These are phyloP conservation scores for Aspidiotus destructor DNA, from an alignment of 2,888 invertebrate species.

Conservation along the genomic window DNA sequence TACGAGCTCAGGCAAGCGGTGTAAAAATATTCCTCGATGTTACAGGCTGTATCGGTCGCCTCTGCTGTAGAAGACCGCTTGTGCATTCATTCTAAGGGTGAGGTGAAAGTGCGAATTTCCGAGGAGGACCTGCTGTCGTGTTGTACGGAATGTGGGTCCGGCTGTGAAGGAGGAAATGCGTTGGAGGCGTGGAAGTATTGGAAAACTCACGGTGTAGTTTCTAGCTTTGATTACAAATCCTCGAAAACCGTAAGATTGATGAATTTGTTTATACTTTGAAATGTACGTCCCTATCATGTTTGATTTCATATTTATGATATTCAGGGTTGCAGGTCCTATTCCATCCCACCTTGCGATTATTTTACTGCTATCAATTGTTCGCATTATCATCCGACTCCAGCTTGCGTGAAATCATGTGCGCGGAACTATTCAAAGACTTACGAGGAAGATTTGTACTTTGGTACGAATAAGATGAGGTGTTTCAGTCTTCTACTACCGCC, in stretches of 20 bases:
- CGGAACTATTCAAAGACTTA: background rate
- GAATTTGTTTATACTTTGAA: no score
- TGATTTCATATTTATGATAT: background rate
- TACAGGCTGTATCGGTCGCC: conserved; percentile 40
- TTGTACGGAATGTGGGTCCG: conserved; percentile 18
- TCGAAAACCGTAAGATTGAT: background rate
- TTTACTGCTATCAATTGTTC: background rate
- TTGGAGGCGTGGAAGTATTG: conserved; percentile 15
- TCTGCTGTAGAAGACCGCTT: conserved; percentile 20
- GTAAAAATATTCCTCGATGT: conserved; percentile 41
- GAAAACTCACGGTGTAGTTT: background rate
- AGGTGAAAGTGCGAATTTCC: conserved; percentile 3
- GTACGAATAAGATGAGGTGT: no score
- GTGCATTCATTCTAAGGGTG: conserved; percentile 10
- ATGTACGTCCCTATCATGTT: no score
- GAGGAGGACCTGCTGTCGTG: conserved; percentile 23
- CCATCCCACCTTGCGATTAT: background rate
- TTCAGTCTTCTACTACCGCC: no score
- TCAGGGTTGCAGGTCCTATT: background rate
- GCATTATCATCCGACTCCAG: background rate
- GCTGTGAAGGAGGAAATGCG: conserved; percentile 7
- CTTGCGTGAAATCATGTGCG: background rate
- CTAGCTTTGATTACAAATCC: background rate
- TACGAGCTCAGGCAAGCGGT: no score
- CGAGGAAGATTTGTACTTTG: background rate